A percentile compares a stretch with the other conserved stretches of the same genome.
Conservation (phyloP, 1,140 invertebrate species). For the Hyles vespertilio region DNA sequence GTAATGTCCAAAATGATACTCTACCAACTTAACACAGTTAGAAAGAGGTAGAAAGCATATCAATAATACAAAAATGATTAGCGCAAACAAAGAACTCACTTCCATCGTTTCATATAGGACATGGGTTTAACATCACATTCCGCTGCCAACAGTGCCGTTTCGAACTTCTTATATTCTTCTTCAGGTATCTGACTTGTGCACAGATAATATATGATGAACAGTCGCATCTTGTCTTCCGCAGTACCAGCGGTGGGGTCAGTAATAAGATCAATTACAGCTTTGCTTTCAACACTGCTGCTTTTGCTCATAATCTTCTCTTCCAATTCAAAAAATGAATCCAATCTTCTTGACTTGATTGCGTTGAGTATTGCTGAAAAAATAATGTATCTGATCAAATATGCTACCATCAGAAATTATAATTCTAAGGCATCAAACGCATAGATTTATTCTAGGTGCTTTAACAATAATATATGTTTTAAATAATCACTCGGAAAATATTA, state of each 20-base stretch:
- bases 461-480: too few relatives aligned
- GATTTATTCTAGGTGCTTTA: too few relatives aligned
- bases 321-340: slow-evolving; percentile 97
- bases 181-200: slow-evolving; percentile 88
- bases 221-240: slow-evolving; percentile 93
- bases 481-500: too few relatives aligned
- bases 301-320: slow-evolving; percentile 98
- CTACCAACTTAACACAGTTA: slow-evolving; percentile 23
- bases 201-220: slow-evolving; percentile 97
- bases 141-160: slow-evolving; percentile 84
- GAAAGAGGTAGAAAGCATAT: too few relatives aligned
- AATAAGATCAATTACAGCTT: slow-evolving; percentile 87
- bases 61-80: too few relatives aligned
- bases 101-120: slow-evolving; percentile 93
- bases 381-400: slow-evolving; percentile 1
- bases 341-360: slow-evolving; percentile 91
- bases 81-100: too few relatives aligned
- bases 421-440: too few relatives aligned
- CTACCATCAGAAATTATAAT: too few relatives aligned
- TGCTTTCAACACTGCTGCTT: slow-evolving; percentile 80
- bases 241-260: slow-evolving; percentile 91
- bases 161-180: slow-evolving; percentile 88
- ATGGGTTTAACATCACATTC: slow-evolving; percentile 91
- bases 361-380: slow-evolving; percentile 85
- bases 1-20: slow-evolving; percentile 13